Evolutionary conservation across 1,140 invertebrate genomes (phyloP), one percentile per base, ranked within the genome.

Genomic region (Helicoverpa zea): DNA sequence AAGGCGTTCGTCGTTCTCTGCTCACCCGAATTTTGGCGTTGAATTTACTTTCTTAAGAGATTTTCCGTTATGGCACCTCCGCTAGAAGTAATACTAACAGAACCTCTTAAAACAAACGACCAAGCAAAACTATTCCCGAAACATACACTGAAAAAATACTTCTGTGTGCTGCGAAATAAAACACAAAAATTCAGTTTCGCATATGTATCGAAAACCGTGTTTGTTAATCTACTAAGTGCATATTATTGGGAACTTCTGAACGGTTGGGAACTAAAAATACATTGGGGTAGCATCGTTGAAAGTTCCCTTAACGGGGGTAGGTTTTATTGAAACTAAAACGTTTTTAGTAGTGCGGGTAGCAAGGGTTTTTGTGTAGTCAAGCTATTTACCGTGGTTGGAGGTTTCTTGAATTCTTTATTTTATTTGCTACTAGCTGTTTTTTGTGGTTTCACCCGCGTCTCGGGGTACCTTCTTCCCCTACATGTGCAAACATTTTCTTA

Each of bases 141-240:
- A 63, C n/a, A n/a, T 2, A 35, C 14, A n/a, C 13, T 5, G 11
- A 35, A 49, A 16, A 49, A 72, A 54, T 23, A 66, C 23, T n/a
- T 2, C 9, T 9, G 49, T 30, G 10, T 54, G 23, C 68, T 54
- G 9, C 18, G 16, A 72, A 72, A 72, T 72, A 72, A 72, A 72
- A 72, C 23, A 29, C n/a, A 52, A 13, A 72, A 81, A 64, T 81
- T 82, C 75, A 76, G 76, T 81, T 76, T 43, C 35, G 80, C 75
- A 63, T 35, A 72, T 72, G 49, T 52, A 72, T 72, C 49, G 68
- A 30, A 43, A 13, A 72, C 64, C 16, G 9, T 73, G 78, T 77
- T 72, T 77, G 78, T 83, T 83, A 83, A 83, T 83, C 82, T 80
- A 70, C 54, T 83, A 83, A 83, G 82, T 80, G 82, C 72, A 23